Base-by-base conservation (phyloP, 2,888 invertebrate genomes). In the Erebia palarica region DNA sequence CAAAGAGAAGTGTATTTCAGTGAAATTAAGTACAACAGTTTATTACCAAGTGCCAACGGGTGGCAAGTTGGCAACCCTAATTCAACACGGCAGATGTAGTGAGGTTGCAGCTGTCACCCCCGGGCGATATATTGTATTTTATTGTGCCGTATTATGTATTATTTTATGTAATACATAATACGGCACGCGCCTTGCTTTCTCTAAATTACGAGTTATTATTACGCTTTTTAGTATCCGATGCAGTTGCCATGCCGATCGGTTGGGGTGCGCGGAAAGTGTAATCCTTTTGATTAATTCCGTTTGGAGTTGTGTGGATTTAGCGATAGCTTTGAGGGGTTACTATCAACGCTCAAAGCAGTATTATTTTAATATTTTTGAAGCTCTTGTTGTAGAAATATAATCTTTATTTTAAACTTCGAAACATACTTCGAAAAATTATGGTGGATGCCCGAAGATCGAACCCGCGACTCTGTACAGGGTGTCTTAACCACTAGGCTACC, bases 181-280 rank as follows among this genome's bases (percentile, higher is more conserved):
- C 84, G 89, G 92, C 92, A 92, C 92, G 91, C 87, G 87, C 92
- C 66, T 66, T 66, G 66, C 66, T 92, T 92, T 92, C 90, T 87
- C 89, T 84, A 85, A 90, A 91, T 91, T 88, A 90, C 87, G 82
- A 85, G 85, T 89, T 91, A 91, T 92, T 91, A 91, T 91, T 90
- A 88, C 81, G 75, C 81, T 73, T 71, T 74, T 73, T 86, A 86
- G 83, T 77, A 84, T 83, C 82, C 77, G 80, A 83, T 86, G 86
- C 86, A 86, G 88, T 87, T 88, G 87, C 86, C 81, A 86, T 80
- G 83, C 80, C 78, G 77, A 55, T 55, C 65, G 57, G n/a, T 44
- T 42, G 21, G 66, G 57, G 66, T 47, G 57, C 47, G 60, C n/a
- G 42, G 44, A 42, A 21, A 10, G 61, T 8, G 11, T 61, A 47